Conservation (phyloP, 2,797 vertebrate species). For the Kryptopterus vitreolus region DNA sequence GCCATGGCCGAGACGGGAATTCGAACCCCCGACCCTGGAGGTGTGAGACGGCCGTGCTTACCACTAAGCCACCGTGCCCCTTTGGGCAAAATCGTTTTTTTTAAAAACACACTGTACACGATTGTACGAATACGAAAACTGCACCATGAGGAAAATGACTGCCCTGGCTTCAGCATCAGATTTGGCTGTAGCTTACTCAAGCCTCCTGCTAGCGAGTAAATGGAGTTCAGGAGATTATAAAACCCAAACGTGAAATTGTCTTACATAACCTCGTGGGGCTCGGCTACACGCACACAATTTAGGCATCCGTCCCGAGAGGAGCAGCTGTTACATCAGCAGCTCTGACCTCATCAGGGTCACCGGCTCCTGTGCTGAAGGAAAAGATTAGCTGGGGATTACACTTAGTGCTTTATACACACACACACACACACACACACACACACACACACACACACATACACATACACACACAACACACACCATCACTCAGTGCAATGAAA, state of each 20-base stretch:
- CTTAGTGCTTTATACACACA: background rate
- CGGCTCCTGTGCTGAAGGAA: conserved; percentile 34
- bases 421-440: conserved; percentile 6
- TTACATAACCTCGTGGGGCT: conserved; percentile 73
- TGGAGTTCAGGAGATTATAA: conserved; percentile 67
- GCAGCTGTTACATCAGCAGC: conserved; percentile 69
- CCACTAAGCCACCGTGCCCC: too few relatives aligned
- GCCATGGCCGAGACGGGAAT: too few relatives aligned
- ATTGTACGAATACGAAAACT: background rate
- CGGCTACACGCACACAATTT: conserved; percentile 60
- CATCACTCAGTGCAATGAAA: conserved; percentile 31
- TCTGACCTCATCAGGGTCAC: conserved; percentile 62
- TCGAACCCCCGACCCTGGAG: too few relatives aligned
- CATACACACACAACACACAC: background rate
- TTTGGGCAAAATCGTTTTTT: too few relatives aligned
- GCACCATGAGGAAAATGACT: background rate
- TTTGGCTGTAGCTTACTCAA: background rate
- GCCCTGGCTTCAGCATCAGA: background rate
- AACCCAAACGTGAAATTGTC: conserved; percentile 73
- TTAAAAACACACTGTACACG: background rate
- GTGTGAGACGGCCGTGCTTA: too few relatives aligned
- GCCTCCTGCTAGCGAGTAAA: conserved; percentile 53
- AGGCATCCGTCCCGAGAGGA: conserved; percentile 59
- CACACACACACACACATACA: background rate
- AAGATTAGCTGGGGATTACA: conserved; percentile 28